Evolutionary conservation across 2,113 vertebrate species (phyloP).

Genomic region (Malaclemys terrapin): DNA sequence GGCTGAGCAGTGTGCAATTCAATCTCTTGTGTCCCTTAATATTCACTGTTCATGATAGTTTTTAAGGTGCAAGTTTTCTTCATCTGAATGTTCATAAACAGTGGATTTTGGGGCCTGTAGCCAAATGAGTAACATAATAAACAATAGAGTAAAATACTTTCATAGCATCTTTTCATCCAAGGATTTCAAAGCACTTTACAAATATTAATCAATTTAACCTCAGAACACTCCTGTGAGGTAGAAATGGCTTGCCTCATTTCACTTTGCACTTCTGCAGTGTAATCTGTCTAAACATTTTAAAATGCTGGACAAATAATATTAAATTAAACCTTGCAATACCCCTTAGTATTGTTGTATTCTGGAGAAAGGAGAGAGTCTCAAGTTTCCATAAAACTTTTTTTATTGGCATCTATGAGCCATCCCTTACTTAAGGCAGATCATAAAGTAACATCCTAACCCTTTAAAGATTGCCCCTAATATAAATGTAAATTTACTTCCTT

Average conservation of each 20-base stretch:
- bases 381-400: not conserved
- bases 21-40: not conserved
- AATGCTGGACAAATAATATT: not conserved
- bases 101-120: not conserved
- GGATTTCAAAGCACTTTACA: not conserved
- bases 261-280: not conserved
- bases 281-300: not conserved
- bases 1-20: not conserved
- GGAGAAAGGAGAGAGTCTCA: not conserved
- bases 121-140: not conserved
- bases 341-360: not conserved
- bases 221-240: not conserved
- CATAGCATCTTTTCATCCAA: not conserved
- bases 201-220: not conserved
- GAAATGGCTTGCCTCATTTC: not conserved
- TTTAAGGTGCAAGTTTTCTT: not conserved
- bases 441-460: not conserved
- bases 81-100: not conserved
- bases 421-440: not conserved
- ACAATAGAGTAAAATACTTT: not conserved
- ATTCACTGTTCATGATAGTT: not conserved
- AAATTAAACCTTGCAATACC: not conserved
- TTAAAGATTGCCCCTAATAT: not conserved
- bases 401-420: not conserved
- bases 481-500: not conserved